Base-by-base conservation (phyloP, 2,888 invertebrate genomes). In the Ichneumoninae sp. region DNA sequence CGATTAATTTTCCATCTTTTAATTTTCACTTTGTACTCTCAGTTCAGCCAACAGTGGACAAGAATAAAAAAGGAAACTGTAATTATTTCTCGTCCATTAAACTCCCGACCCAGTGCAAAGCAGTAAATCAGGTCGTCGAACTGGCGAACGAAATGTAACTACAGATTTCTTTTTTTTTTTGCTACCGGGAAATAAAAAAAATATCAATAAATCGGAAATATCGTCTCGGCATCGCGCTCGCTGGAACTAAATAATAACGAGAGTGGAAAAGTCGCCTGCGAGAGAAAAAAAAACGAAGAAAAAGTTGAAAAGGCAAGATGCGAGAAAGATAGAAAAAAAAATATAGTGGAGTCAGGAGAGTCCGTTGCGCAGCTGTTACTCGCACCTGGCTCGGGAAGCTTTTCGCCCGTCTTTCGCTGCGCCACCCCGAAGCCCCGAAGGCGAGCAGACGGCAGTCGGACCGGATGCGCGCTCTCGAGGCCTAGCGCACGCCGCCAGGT, bases 351-450 rank as follows among this genome's bases (percentile, higher is more conserved):
- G 66, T 52, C 57, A 52, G 47, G 70, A 60, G 74, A 44, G 79
- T 78, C 47, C 71, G 26, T 47, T 50, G 65, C 52, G 80, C 86
- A 86, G 86, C 85, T 86, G 86, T 85, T 80, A 33, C 36, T 60
- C 77, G 82, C 86, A 86, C 85, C 85, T 86, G 86, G 86, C 82
- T 70, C 65, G 40, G 0, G 19, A 68, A 76, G 50, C 74, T 74
- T 76, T 81, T 76, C 81, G 75, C 70, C 80, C 68, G 50, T 47
- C 33, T 33, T 75, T 60, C 57, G 30, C 74, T 40, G 50, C n/a
- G 44, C 52, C 36, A 68, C 22, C 76, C 76, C 13, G 30, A 26
- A 57, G 70, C 69, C 62, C 52, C 75, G 68, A 70, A 57, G 65
- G 26, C 62, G 65, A 74, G 62, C 81, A 81, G 57, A 81, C 81